phyloP scores from a whole-genome alignment of 2,797 vertebrate genomes.

The Echiichthys vipera region DNA sequence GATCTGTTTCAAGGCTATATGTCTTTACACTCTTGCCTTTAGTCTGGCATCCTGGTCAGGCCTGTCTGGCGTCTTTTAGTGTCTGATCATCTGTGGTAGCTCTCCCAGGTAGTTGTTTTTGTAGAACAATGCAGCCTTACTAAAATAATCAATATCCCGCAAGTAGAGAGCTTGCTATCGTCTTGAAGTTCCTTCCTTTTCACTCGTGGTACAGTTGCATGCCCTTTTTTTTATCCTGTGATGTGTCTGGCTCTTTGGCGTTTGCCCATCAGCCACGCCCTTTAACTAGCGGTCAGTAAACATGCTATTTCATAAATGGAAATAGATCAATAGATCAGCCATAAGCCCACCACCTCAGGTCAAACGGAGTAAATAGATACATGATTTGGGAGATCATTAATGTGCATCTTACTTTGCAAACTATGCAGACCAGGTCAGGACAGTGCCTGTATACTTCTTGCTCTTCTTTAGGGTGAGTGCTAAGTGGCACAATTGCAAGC shows the following conservation, averaged over 20 bases:
- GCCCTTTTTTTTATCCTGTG: slow-evolving; percentile 19
- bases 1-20: slow-evolving; percentile 57
- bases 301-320: slow-evolving; percentile 46
- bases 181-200: slow-evolving; percentile 33
- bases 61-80: slow-evolving; percentile 41
- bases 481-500: not conserved
- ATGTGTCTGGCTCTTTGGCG: slow-evolving; percentile 31
- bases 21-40: slow-evolving; percentile 70
- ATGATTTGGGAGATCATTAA: slow-evolving; percentile 44
- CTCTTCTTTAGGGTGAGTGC: slow-evolving; percentile 37
- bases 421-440: slow-evolving; percentile 72
- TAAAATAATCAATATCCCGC: slow-evolving; percentile 36
- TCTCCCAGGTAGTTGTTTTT: slow-evolving; percentile 53
- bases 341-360: slow-evolving; percentile 76
- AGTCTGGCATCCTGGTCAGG: slow-evolving; percentile 50
- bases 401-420: slow-evolving; percentile 60
- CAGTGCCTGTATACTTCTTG: slow-evolving; percentile 55
- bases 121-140: slow-evolving; percentile 65
- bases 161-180: slow-evolving; percentile 46
- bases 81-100: slow-evolving; percentile 39
- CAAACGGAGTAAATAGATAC: slow-evolving; percentile 41
- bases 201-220: slow-evolving; percentile 25
- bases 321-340: slow-evolving; percentile 67
- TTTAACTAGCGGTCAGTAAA: slow-evolving; percentile 67
- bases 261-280: slow-evolving; percentile 43